These are phyloP conservation scores for Geotrypetes seraphini DNA, from an alignment of 2,797 vertebrate genomes.

Conservation along the genomic window DNA sequence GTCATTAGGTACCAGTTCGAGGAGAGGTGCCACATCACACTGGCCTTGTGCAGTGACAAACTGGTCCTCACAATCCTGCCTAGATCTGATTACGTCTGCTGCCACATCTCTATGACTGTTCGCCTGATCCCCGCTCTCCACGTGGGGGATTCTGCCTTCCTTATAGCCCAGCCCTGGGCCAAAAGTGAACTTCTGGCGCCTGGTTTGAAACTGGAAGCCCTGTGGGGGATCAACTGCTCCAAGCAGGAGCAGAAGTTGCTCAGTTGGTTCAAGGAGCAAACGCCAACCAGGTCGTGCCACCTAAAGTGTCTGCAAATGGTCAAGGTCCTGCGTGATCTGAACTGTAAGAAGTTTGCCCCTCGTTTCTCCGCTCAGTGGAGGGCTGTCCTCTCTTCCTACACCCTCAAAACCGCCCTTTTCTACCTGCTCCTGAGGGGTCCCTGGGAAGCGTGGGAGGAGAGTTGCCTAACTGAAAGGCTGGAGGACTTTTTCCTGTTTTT, in stretches of 20 bases:
- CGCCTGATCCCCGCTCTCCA: constrained; percentile 69
- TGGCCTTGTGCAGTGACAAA: constrained; percentile 45
- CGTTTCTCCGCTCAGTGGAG: constrained; percentile 52
- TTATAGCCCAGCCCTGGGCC: constrained; percentile 36
- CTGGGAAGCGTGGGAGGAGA: constrained; percentile 58
- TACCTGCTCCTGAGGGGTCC: constrained; percentile 51
- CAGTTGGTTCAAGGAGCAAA: constrained; percentile 57
- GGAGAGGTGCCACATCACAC: constrained; percentile 60
- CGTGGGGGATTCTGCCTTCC: constrained; percentile 60
- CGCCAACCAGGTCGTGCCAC: constrained; percentile 62
- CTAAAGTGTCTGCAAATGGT: constrained; percentile 74
- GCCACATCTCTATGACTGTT: constrained; percentile 74
- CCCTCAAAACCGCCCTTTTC: constrained; percentile 65
- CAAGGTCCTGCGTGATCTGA: constrained; percentile 69
- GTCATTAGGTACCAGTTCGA: constrained; percentile 65
- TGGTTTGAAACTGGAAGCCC: constrained; percentile 11
- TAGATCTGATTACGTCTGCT: constrained; percentile 75
- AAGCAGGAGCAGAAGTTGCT: constrained; percentile 70
- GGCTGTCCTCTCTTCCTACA: constrained; percentile 61
- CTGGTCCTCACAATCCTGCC: constrained; percentile 64
- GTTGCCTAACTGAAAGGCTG: constrained; percentile 55
- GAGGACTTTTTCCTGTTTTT: constrained; percentile 62
- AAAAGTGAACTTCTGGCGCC: neutral
- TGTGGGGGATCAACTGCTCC: constrained; percentile 64
- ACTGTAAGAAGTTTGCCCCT: constrained; percentile 50